phyloP scores from a whole-genome alignment of 2,888 invertebrate genomes.

The Venusia cambrica region DNA sequence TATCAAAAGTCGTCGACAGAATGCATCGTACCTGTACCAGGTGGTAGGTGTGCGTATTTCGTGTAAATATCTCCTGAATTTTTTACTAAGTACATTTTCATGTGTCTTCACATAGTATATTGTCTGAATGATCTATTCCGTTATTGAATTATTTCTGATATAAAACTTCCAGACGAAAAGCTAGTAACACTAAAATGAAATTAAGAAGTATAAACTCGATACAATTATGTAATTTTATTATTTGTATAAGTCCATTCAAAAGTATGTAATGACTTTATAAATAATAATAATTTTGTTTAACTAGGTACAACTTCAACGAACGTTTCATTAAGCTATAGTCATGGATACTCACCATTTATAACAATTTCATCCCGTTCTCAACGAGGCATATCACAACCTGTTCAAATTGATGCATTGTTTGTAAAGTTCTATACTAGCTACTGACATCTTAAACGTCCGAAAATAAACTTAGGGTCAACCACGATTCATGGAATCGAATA shows the following conservation, averaged over 20 bases:
- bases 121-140: slow-evolving; percentile 20
- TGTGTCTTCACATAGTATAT: slow-evolving; percentile 17
- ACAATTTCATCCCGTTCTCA: slow-evolving; percentile 80
- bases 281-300: slow-evolving; percentile 68
- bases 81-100: slow-evolving; percentile 19
- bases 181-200: slow-evolving; percentile 62
- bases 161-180: slow-evolving; percentile 53
- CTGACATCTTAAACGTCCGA: slow-evolving; percentile 75
- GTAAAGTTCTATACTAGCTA: slow-evolving; percentile 81
- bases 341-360: slow-evolving; percentile 79
- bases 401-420: slow-evolving; percentile 81
- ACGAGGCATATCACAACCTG: slow-evolving; percentile 81
- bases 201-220: slow-evolving; percentile 70
- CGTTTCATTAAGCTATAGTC: slow-evolving; percentile 79
- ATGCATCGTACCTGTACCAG: slow-evolving; percentile 31
- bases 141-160: slow-evolving; percentile 46
- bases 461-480: slow-evolving; percentile 77
- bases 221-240: slow-evolving; percentile 59
- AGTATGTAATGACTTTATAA: slow-evolving; percentile 73
- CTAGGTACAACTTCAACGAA: slow-evolving; percentile 79
- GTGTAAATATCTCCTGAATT: slow-evolving; percentile 26
- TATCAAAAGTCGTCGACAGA: slow-evolving; percentile 37
- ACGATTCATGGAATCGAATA: slow-evolving; percentile 80
- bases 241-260: slow-evolving; percentile 74
- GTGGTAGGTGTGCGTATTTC: slow-evolving; percentile 19